phyloP scores from a whole-genome alignment of 2,113 vertebrate species.

The Tragelaphus scriptus region DNA sequence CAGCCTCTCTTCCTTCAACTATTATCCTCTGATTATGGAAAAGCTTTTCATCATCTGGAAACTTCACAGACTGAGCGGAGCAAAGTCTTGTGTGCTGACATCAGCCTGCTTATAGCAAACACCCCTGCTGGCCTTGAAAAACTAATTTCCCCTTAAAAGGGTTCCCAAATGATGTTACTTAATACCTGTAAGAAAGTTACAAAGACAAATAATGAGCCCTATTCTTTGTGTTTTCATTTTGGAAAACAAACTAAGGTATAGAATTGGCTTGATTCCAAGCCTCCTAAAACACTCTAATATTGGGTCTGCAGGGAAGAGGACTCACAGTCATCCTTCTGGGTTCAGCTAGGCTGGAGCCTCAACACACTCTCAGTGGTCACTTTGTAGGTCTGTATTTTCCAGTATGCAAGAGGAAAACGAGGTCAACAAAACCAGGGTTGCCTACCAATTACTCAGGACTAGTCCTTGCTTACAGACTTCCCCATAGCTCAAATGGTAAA shows the following conservation, averaged over 20 bases:
- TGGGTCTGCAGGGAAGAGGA: neutral
- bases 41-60: neutral
- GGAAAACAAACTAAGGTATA: neutral
- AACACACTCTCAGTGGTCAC: no score
- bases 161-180: neutral
- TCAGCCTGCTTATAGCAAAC: neutral
- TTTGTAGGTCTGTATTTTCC: neutral
- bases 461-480: neutral
- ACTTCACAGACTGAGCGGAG: neutral
- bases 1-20: neutral
- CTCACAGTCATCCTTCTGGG: neutral
- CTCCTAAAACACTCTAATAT: neutral
- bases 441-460: neutral
- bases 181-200: neutral
- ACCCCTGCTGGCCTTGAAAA: neutral
- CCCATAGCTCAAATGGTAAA: neutral
- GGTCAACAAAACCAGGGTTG: neutral
- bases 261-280: neutral
- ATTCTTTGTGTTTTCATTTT: neutral
- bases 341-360: neutral
- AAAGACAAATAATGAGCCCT: neutral
- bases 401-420: neutral
- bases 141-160: neutral
- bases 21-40: neutral
- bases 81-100: neutral